Base-by-base conservation (phyloP, 2,888 invertebrate genomes). In the Drosophila leonis region DNA sequence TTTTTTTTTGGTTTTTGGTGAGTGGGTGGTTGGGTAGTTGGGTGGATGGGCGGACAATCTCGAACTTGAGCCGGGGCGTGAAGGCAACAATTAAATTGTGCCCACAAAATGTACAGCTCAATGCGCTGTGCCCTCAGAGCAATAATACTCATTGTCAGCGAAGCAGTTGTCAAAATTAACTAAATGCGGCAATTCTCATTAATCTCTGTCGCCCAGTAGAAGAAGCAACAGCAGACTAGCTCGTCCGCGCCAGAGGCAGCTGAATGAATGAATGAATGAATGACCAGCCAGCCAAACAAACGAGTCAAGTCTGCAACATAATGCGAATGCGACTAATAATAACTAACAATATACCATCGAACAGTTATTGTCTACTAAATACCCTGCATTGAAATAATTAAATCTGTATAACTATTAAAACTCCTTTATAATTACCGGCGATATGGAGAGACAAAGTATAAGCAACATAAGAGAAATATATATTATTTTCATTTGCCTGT, bases 141-240 rank as follows among this genome's bases (percentile, higher is more conserved):
- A 74, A 71, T 65, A 76, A 81, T 73, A 78, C 77, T 77, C 76
- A 70, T 57, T 70, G 83, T 82, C 83, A 70, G 76, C 76, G 78
- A 52, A 73, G 72, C 76, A 80, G 84, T 84, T 86, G 83, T 84
- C 84, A 84, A 86, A 84, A 84, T 86, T 86, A 84, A 84, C 86
- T 82, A 86, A 84, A 86, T 75, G 86, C 80, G 80, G 78, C 82
- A 75, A 70, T 83, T 63, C 83, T 83, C 84, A 84, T 84, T 84
- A 86, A 85, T 85, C 84, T 85, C 81, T 86, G 86, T 84, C 83
- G 77, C 70, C 74, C 72, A 75, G 75, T 20, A 37, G 46, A 5
- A 20, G 20, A 20, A 44, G 35, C 5, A 57, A 18, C 10, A 31
- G 24, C 24, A 46, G 44, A 24, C 46, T 42, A 39, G 60, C 64